phyloP scores from a whole-genome alignment of 2,888 invertebrate species.

The Orchesella flavescens region DNA sequence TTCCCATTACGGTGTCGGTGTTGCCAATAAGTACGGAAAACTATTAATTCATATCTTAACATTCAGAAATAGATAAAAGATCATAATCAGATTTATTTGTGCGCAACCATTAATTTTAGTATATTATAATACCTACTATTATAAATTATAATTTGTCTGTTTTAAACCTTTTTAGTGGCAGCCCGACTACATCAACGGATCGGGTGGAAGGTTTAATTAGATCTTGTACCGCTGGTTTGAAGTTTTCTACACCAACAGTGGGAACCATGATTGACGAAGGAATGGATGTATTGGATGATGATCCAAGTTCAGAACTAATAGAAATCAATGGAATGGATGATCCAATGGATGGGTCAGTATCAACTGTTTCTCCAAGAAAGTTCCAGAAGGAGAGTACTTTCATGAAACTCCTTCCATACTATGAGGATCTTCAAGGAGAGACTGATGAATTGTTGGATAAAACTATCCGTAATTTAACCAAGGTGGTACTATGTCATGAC shows the following conservation, averaged over 20 bases:
- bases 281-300: constrained; percentile 68
- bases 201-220: not conserved
- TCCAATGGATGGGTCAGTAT: constrained; percentile 17
- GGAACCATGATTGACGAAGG: constrained; percentile 60
- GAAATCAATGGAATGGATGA: constrained; percentile 34
- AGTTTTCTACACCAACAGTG: not conserved
- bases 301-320: constrained; percentile 62
- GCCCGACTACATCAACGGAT: not conserved
- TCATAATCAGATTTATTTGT: not conserved
- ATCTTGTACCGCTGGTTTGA: constrained; percentile 6
- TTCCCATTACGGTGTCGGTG: not conserved
- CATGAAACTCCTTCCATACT: constrained; percentile 69
- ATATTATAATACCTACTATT: no score
- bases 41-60: not conserved
- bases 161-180: constrained; percentile 21
- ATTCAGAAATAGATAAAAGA: not conserved
- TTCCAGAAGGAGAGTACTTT: constrained; percentile 69
- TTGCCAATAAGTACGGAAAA: constrained; percentile 34
- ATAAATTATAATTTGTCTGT: not conserved
- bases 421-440: constrained; percentile 64
- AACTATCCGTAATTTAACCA: constrained; percentile 65
- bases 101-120: not conserved
- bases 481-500: constrained; percentile 66
- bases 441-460: constrained; percentile 68
- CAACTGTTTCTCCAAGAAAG: constrained; percentile 18